Percentiles rank a stretch among this genome's conserved stretches.
Conservation (phyloP, 2,797 vertebrate genomes). For the Gambusia yucatana region DNA sequence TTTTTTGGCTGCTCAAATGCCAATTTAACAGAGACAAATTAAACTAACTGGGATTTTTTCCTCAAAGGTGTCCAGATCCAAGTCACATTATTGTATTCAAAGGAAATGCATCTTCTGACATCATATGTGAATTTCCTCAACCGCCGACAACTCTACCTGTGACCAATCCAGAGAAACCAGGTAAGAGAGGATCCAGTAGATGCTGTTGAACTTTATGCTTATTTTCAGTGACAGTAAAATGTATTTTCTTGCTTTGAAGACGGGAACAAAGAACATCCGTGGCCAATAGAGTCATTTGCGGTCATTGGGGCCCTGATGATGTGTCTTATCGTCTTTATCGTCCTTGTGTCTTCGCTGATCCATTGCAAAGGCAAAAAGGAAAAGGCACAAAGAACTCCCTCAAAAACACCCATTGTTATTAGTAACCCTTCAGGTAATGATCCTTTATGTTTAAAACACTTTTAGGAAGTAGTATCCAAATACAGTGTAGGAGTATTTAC, state of each 20-base stretch:
- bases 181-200: neutral
- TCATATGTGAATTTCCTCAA: conserved; percentile 32
- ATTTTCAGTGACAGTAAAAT: neutral
- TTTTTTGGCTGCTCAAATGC: neutral
- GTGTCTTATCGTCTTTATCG: neutral
- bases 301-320: neutral
- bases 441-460: neutral
- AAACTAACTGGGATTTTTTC: neutral
- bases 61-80: conserved; percentile 66
- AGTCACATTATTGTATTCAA: conserved; percentile 2
- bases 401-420: conserved; percentile 16
- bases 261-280: accelerated
- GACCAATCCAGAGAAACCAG: accelerated
- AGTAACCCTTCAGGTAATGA: conserved; percentile 61
- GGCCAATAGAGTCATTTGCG: neutral
- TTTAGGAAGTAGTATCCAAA: too few species aligned
- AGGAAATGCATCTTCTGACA: conserved; percentile 63
- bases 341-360: neutral
- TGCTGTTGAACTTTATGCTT: neutral
- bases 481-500: neutral
- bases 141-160: accelerated
- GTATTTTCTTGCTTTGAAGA: neutral
- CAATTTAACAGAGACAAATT: neutral
- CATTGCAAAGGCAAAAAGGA: conserved; percentile 6
- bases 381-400: neutral